Percentiles rank a stretch among this genome's conserved stretches.
Conservation (phyloP, 2,113 vertebrate genomes). For the Amazona guildingii region DNA sequence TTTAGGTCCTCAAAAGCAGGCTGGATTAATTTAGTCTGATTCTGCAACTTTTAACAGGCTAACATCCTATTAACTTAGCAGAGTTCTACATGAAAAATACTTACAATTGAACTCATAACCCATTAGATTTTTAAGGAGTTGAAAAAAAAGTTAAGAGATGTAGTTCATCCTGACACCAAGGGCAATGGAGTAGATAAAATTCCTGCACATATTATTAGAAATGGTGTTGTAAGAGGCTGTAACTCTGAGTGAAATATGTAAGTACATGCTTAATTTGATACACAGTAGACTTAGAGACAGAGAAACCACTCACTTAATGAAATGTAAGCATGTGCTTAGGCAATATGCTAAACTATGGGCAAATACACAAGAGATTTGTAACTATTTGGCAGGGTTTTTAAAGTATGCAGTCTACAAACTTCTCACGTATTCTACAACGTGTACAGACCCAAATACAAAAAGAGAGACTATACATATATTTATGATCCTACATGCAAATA, state of each 20-base stretch:
- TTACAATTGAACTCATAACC: not conserved
- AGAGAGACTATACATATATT: not conserved
- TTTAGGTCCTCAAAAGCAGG: slow-evolving; percentile 16
- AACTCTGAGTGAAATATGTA: not conserved
- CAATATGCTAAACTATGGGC: not conserved
- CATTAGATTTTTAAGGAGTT: not conserved
- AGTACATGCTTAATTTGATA: not conserved
- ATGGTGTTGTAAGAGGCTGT: not conserved
- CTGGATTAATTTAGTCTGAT: not conserved
- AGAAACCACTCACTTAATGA: not conserved
- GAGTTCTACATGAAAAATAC: not conserved
- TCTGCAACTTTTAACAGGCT: not conserved
- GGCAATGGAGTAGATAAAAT: not conserved
- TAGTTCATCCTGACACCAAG: not conserved
- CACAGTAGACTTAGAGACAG: not conserved
- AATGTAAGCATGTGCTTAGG: not conserved
- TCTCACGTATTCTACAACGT: not conserved
- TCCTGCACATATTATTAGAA: not conserved
- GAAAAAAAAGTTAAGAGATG: not conserved
- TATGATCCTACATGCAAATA: not conserved
- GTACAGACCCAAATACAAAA: not conserved
- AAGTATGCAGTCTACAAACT: not conserved
- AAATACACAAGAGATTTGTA: not conserved
- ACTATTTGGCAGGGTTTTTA: not conserved
- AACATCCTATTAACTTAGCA: not conserved